A percentile compares a stretch with the other conserved stretches of the same genome.
phyloP scores from a whole-genome alignment of 1,140 invertebrate genomes.

The Hyles vespertilio region DNA sequence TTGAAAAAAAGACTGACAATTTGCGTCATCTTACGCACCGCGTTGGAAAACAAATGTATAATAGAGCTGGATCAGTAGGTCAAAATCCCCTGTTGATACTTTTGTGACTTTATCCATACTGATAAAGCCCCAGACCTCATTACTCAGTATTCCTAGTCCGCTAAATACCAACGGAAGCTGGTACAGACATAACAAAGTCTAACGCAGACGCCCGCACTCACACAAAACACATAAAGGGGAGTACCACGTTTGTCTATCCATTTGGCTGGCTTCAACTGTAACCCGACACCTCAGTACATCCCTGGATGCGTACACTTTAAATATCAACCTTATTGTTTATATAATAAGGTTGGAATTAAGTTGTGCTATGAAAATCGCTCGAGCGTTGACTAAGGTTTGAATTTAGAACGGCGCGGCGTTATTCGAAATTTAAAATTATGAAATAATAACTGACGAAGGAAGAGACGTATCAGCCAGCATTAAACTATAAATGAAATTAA shows the following conservation, averaged over 20 bases:
- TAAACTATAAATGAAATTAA: too few relatives aligned
- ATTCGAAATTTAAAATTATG: constrained; percentile 13
- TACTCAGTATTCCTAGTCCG: too few relatives aligned
- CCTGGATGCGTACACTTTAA: constrained; percentile 4
- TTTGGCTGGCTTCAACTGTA: constrained; percentile 45
- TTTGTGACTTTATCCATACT: too few relatives aligned
- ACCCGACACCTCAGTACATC: constrained; percentile 34
- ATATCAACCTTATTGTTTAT: constrained; percentile 14
- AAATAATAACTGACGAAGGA: too few relatives aligned
- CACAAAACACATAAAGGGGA: constrained; percentile 19
- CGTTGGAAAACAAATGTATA: too few relatives aligned
- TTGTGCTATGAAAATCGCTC: neutral
- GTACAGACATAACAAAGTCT: neutral
- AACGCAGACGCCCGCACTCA: neutral
- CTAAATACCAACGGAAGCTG: too few relatives aligned
- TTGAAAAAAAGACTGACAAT: too few relatives aligned
- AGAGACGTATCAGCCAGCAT: too few relatives aligned
- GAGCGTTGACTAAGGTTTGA: constrained; percentile 16
- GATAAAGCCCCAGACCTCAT: too few relatives aligned
- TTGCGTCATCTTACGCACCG: too few relatives aligned
- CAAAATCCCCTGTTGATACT: too few relatives aligned
- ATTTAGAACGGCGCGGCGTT: constrained; percentile 17
- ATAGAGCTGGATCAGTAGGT: too few relatives aligned
- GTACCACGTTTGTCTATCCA: constrained; percentile 46
- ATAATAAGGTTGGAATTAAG: constrained; percentile 13